A percentile compares a stretch with the other conserved stretches of the same genome.
These are phyloP conservation scores for Diplogasteroides magnus DNA, from an alignment of 1,140 invertebrate species.

Conservation along the genomic window DNA sequence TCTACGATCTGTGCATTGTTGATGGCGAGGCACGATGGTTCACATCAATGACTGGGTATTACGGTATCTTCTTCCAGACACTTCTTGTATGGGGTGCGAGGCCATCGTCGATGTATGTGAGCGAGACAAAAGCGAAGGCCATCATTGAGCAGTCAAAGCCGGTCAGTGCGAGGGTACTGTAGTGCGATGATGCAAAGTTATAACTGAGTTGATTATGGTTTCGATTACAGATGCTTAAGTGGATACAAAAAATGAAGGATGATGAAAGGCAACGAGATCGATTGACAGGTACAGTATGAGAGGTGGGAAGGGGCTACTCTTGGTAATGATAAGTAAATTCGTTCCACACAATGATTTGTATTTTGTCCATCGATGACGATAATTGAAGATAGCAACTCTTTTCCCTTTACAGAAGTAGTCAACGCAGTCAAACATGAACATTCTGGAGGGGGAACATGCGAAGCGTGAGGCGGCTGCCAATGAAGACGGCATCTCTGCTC, in stretches of 20 bases:
- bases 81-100: constrained; percentile 32
- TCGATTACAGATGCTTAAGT: too few relatives aligned
- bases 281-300: constrained; percentile 41
- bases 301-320: background rate
- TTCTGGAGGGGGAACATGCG: constrained; percentile 13
- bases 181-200: too few relatives aligned
- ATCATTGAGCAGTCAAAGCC: constrained; percentile 85
- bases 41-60: background rate
- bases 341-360: too few relatives aligned
- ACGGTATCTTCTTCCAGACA: background rate
- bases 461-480: constrained; percentile 1
- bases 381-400: constrained; percentile 3
- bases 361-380: background rate
- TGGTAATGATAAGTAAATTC: constrained; percentile 4
- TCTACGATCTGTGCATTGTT: constrained; percentile 90
- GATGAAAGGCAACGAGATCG: constrained; percentile 61
- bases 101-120: constrained; percentile 80
- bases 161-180: constrained; percentile 94
- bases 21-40: constrained; percentile 73
- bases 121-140: constrained; percentile 80
- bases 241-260: constrained; percentile 89
- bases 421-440: constrained; percentile 4
- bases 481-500: constrained; percentile 28
- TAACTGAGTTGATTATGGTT: too few relatives aligned
- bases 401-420: constrained; percentile 15